A percentile compares a stretch with the other conserved stretches of the same genome.
Conservation (phyloP, 2,888 invertebrate species). For the Synergus laeviventris region DNA sequence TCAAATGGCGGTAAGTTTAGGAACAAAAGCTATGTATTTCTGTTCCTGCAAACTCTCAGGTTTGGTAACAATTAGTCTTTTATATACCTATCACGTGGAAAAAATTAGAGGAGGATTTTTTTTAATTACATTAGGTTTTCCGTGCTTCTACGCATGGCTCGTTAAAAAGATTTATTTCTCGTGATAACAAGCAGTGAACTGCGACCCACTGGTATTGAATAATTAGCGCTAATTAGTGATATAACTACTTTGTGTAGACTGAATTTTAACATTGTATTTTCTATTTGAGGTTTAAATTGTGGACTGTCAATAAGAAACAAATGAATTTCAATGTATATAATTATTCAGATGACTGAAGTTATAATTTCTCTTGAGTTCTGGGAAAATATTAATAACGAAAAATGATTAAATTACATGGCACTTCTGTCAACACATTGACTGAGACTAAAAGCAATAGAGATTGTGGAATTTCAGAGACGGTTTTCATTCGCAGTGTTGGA, state of each 20-base stretch:
- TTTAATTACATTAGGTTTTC: constrained; percentile 4
- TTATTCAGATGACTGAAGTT: background rate
- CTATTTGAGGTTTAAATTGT: background rate
- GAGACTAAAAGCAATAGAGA: background rate
- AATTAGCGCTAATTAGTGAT: constrained; percentile 8
- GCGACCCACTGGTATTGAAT: background rate
- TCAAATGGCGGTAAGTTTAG: background rate
- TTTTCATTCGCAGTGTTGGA: background rate
- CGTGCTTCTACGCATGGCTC: background rate
- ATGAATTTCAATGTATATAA: background rate
- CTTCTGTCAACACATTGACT: background rate
- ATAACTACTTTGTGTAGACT: background rate
- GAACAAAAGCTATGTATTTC: background rate
- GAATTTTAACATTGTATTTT: background rate
- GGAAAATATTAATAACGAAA: background rate
- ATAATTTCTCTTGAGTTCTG: constrained; percentile 26
- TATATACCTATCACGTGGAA: background rate
- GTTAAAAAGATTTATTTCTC: constrained; percentile 15
- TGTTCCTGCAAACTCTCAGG: background rate
- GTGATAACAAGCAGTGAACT: background rate
- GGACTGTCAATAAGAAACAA: background rate
- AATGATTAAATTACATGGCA: background rate
- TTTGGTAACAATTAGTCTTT: background rate
- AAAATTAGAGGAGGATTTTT: background rate
- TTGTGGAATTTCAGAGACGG: background rate